A percentile compares a stretch with the other conserved stretches of the same genome.
phyloP scores from a whole-genome alignment of 2,113 vertebrate species.

The Bombycilla garrulus region DNA sequence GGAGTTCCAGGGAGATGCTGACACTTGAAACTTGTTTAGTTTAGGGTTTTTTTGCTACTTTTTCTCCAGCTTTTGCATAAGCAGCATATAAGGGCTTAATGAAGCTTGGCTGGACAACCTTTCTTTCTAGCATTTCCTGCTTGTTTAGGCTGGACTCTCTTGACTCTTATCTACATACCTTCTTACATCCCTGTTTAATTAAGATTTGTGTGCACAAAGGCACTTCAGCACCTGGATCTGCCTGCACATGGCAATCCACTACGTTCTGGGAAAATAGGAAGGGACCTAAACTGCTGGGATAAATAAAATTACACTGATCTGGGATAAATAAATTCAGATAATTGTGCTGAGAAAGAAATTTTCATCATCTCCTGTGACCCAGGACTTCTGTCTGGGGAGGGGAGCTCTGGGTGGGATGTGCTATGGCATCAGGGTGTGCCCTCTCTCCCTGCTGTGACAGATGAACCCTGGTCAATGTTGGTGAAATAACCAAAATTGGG shows the following conservation, averaged over 20 bases:
- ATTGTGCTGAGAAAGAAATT: background rate
- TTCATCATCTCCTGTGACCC: background rate
- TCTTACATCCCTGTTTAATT: background rate
- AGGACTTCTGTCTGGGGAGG: background rate
- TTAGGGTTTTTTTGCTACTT: background rate
- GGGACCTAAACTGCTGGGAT: background rate
- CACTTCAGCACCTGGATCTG: background rate
- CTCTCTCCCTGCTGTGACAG: background rate
- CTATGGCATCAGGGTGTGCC: fast-evolving
- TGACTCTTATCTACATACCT: background rate
- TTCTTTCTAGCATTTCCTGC: background rate
- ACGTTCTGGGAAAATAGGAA: background rate
- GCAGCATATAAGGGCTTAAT: background rate
- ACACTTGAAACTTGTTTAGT: background rate
- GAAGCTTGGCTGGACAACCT: background rate
- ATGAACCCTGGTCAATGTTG: background rate
- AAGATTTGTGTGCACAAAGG: background rate
- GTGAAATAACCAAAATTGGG: background rate
- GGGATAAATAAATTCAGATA: background rate
- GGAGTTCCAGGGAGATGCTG: background rate
- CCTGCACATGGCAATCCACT: background rate
- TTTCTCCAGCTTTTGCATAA: background rate
- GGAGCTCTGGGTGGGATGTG: background rate
- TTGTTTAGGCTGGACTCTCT: background rate
- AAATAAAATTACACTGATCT: background rate